Evolutionary conservation across 2,888 invertebrate genomes (phyloP), one percentile per base, ranked within the genome.

Genomic region (Pelosia muscerda): DNA sequence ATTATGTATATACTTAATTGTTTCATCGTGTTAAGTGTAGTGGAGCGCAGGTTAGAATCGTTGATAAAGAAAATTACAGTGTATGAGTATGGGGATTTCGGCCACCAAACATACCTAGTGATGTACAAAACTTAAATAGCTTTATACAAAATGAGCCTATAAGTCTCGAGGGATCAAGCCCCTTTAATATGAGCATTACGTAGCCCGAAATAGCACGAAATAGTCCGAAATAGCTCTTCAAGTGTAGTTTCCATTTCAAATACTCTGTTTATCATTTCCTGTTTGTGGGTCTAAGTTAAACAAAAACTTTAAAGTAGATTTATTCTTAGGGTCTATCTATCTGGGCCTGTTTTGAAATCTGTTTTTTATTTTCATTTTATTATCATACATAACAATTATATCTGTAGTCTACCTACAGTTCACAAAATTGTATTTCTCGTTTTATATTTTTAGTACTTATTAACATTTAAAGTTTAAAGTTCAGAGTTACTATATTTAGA

Each of bases 241-340:
- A 25, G 19, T 19, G 9, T 60, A 42, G 60, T 38, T 60, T 60
- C 60, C 42, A 38, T 42, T 60, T 60, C 42, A 25, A 38, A 15
- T 38, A 25, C 1, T 31, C 5, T 42, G 19, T 34, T 31, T 31
- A 22, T 58, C 19, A n/a, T 31, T 58, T 58, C 31, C 58, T 2
- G 6, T 19, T 8, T 22, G 13, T 11, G 8, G 8, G 31, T 31
- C 22, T 1, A n/a, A 15, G 26, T n/a, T 6, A 60, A 42, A 2
- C 3, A 19, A 60, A 38, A 10, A 42, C 9, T 9, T 25, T 25
- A 26, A 25, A 19, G 23, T n/a, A 25, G 19, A 19, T 42, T 19
- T 42, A 19, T 2, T 31, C 31, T 22, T 31, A 34, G 58, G n/a
- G 42, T 42, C 19, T 13, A 4, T 15, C 4, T 38, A 19, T 19